These are phyloP conservation scores for Drosophila nannoptera DNA, from an alignment of 1,140 invertebrate species.

Conservation along the genomic window DNA sequence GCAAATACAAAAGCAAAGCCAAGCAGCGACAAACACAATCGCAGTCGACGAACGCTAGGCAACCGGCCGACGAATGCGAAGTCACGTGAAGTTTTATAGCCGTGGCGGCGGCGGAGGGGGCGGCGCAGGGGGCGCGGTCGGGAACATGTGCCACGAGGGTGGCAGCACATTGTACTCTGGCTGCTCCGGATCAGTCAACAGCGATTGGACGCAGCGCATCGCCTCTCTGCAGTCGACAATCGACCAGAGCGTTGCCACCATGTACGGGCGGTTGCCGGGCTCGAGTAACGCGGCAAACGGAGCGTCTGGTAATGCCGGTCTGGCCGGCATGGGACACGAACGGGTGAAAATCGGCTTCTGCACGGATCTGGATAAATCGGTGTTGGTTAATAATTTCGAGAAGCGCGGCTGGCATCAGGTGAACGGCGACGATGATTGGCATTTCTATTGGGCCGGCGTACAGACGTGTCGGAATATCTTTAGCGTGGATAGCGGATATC, in stretches of 20 bases:
- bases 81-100: constrained; percentile 14
- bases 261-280: constrained; percentile 63
- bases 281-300: constrained; percentile 1
- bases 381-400: constrained; percentile 95
- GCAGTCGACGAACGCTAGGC: constrained; percentile 20
- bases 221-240: constrained; percentile 51
- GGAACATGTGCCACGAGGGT: too few species aligned
- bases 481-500: constrained; percentile 94
- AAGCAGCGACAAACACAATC: not conserved
- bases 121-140: not conserved
- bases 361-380: constrained; percentile 97
- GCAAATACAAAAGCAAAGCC: not conserved
- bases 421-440: constrained; percentile 95
- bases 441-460: constrained; percentile 97
- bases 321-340: constrained; percentile 60
- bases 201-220: constrained; percentile 46
- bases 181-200: not conserved
- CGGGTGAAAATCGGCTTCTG: constrained; percentile 88
- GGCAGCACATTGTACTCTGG: not conserved
- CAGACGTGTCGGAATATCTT: constrained; percentile 94
- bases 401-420: constrained; percentile 95
- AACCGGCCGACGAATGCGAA: constrained; percentile 41
- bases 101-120: not conserved
- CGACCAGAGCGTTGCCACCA: constrained; percentile 39
- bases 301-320: constrained; percentile 10